phyloP scores from a whole-genome alignment of 2,113 vertebrate genomes.

The Zosterops japonicus region DNA sequence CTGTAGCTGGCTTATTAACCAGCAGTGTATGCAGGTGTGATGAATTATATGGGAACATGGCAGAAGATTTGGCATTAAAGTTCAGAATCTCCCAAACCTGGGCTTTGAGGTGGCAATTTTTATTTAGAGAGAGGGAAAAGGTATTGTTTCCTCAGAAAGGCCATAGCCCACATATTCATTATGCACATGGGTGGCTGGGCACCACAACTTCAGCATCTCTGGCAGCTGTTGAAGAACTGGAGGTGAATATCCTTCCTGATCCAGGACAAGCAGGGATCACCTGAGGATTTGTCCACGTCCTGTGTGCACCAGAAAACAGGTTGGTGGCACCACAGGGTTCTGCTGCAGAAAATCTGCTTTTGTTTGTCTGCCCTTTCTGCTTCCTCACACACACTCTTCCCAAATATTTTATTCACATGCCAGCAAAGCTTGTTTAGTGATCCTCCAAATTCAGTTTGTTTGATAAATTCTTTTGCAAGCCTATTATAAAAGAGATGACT shows the following conservation, averaged over 20 bases:
- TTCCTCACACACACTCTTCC: background rate
- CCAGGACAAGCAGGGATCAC: background rate
- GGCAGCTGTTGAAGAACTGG: background rate
- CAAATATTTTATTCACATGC: background rate
- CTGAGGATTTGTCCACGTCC: background rate
- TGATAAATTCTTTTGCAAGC: background rate
- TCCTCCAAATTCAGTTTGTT: background rate
- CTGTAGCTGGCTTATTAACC: background rate
- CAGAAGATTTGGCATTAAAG: background rate
- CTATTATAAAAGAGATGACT: background rate
- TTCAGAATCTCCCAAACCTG: background rate
- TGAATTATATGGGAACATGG: background rate
- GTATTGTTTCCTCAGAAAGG: background rate
- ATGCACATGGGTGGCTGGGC: background rate
- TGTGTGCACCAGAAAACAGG: fast-evolving
- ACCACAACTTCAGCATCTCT: background rate
- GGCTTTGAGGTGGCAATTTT: background rate
- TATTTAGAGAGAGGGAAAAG: background rate
- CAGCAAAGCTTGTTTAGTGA: background rate
- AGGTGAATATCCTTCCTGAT: background rate
- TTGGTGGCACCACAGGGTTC: background rate
- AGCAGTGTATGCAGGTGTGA: fast-evolving
- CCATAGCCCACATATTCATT: background rate
- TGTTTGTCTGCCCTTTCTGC: background rate
- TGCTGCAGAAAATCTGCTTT: background rate